Evolutionary conservation across 2,797 vertebrate genomes (phyloP), one percentile per base, ranked within the genome.

Genomic region (Schizopygopsis pylzovi): DNA sequence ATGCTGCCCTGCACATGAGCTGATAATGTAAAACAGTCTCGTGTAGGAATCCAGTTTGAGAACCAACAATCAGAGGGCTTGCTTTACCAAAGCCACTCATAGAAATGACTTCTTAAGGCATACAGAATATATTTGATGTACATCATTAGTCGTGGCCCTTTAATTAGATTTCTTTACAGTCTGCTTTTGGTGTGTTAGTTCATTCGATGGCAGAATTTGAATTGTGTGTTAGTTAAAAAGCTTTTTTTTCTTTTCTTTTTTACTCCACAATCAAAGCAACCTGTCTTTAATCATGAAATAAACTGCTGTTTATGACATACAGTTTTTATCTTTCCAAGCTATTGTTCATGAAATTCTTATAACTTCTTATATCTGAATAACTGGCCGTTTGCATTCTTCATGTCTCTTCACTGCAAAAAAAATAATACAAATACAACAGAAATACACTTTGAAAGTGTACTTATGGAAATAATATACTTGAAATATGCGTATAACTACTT

Each of bases 1-100:
- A 73, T 65, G 77, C 54, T 63, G 22, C 25, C 28, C 83, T 85
- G 77, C 75, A 59, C 79, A 86, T 37, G 72, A 90, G 84, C 59
- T 87, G 77, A 90, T 84, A 82, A 88, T 67, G 81, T 78, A 85
- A 70, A 41, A 78, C 61, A 71, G 81, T 61, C 59, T 85, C 33
- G 13, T 80, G 18, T n/a, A 63, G 75, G 86, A 84, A 79, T 77
- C 76, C 37, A 81, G 52, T 49, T 73, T 79, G 83, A 59, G 15
- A 20, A 77, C 68, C 45, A 68, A 6, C n/a, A 61, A 41, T 84
- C 73, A 77, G 33, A n/a, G 10, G 22, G 39, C 59, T 41, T 25
- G 18, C n/a, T 33, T 61, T 77, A 52, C 49, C 28, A 13, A 56
- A 28, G 68, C 81, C 33, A 63, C 13, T 65, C 25, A 33, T 45